A percentile compares a stretch with the other conserved stretches of the same genome.
phyloP scores from a whole-genome alignment of 2,797 vertebrate species.

The Premnoplex brunnescens region DNA sequence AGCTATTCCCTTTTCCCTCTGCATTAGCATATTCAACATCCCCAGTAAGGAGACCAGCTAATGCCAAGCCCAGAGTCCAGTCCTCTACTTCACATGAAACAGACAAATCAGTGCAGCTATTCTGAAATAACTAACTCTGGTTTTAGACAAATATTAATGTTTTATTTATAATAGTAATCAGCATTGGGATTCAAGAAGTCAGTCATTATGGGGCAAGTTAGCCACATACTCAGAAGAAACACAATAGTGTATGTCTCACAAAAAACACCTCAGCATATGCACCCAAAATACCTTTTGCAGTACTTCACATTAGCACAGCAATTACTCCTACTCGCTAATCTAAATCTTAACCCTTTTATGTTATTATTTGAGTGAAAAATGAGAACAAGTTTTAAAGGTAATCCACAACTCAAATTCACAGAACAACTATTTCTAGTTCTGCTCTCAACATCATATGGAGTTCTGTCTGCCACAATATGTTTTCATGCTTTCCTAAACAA shows the following conservation, averaged over 20 bases:
- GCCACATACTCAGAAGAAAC: not conserved
- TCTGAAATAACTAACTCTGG: not conserved
- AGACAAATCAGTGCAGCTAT: not conserved
- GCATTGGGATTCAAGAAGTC: not conserved
- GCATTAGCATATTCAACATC: not conserved
- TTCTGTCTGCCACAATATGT: not conserved
- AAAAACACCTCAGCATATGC: not conserved
- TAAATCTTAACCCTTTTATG: not conserved
- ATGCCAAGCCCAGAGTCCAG: not conserved
- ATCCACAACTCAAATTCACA: not conserved
- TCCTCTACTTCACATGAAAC: not conserved
- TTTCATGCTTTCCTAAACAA: not conserved
- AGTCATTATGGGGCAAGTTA: not conserved
- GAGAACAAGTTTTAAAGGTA: not conserved
- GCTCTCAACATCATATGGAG: not conserved
- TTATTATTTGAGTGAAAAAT: not conserved
- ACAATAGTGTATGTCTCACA: accelerated
- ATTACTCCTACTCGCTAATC: not conserved
- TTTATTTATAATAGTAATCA: not conserved
- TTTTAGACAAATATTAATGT: not conserved
- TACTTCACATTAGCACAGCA: not conserved
- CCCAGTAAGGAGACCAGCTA: not conserved
- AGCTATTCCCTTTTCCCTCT: not conserved
- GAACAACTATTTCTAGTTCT: not conserved
- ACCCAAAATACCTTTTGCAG: not conserved